Conservation (phyloP, 2,113 vertebrate species). For the Pseudonaja textilis region DNA sequence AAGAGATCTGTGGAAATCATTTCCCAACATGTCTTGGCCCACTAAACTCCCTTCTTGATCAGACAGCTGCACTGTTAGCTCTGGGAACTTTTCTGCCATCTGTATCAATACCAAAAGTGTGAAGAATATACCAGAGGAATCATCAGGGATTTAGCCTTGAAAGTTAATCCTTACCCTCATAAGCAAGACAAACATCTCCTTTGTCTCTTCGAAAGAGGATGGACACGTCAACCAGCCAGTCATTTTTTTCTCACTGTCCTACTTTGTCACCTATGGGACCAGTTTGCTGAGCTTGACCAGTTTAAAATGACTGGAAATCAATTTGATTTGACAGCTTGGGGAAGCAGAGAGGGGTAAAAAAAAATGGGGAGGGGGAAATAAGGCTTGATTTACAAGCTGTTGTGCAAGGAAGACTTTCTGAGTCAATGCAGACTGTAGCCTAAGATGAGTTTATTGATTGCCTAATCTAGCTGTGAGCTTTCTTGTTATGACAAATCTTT, state of each 20-base stretch:
- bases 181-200: conserved; percentile 55
- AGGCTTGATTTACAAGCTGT: conserved; percentile 13
- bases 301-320: conserved; percentile 72
- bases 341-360: conserved; percentile 3
- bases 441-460: background rate
- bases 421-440: conserved; percentile 14
- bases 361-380: background rate
- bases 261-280: conserved; percentile 61
- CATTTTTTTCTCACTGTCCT: conserved; percentile 41
- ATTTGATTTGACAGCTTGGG: conserved; percentile 64
- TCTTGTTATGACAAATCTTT: background rate
- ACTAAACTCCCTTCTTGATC: conserved; percentile 34
- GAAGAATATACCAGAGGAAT: conserved; percentile 20
- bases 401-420: conserved; percentile 30
- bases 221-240: conserved; percentile 40
- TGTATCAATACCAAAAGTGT: conserved; percentile 36
- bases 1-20: conserved; percentile 53
- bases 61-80: conserved; percentile 10
- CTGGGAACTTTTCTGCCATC: conserved; percentile 34
- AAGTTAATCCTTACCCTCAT: conserved; percentile 52
- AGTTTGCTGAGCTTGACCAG: conserved; percentile 56
- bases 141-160: conserved; percentile 52
- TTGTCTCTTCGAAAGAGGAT: conserved; percentile 32
- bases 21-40: conserved; percentile 15
- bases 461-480: conserved; percentile 20